A percentile compares a stretch with the other conserved stretches of the same genome.
phyloP scores from a whole-genome alignment of 2,797 vertebrate genomes.

The Champsocephalus gunnari region DNA sequence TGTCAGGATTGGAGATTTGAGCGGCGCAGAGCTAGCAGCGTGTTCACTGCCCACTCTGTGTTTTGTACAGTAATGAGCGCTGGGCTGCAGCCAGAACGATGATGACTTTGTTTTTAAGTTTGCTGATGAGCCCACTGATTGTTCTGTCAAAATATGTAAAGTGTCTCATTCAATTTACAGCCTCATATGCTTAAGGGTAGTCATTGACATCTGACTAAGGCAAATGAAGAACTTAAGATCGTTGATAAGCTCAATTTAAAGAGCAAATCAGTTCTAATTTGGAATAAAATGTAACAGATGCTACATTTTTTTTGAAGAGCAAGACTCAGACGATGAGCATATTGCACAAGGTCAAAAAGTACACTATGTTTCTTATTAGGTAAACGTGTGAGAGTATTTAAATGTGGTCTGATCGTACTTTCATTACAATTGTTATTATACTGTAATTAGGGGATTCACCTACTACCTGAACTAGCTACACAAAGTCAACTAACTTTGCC shows the following conservation, averaged over 20 bases:
- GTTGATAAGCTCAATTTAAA: neutral
- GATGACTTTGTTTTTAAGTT: conserved; percentile 29
- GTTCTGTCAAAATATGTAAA: neutral
- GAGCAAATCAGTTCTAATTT: neutral
- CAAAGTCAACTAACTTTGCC: neutral
- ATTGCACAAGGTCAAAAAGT: neutral
- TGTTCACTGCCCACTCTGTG: conserved; percentile 16
- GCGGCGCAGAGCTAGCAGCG: conserved; percentile 12
- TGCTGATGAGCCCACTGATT: conserved; percentile 34
- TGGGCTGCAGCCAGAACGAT: neutral
- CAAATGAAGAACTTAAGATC: neutral
- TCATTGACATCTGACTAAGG: neutral
- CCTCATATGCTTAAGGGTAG: neutral
- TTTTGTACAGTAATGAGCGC: conserved; percentile 16
- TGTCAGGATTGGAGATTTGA: conserved; percentile 22
- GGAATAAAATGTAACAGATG: neutral
- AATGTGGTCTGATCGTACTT: conserved; percentile 11
- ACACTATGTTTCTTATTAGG: neutral
- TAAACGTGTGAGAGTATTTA: neutral
- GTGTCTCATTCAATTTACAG: conserved; percentile 7
- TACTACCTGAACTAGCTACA: conserved; percentile 2
- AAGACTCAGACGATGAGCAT: neutral
- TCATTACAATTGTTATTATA: neutral
- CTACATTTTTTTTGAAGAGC: neutral
- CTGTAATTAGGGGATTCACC: neutral